A percentile compares a stretch with the other conserved stretches of the same genome.
phyloP scores from a whole-genome alignment of 2,888 invertebrate genomes.

The Euproctis similis region DNA sequence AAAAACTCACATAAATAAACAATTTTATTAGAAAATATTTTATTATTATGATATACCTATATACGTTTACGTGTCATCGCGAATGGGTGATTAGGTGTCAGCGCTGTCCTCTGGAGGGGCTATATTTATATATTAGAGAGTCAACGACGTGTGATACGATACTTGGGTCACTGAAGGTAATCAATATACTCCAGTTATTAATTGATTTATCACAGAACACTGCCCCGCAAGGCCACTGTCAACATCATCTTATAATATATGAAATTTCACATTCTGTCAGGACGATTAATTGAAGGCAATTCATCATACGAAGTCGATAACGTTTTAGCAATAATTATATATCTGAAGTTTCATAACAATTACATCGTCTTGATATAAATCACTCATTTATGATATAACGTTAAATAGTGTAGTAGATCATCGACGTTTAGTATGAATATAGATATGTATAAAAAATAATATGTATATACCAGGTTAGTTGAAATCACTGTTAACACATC shows the following conservation, averaged over 20 bases:
- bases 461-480: slow-evolving; percentile 1
- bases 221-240: slow-evolving; percentile 44
- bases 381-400: no score
- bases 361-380: no score
- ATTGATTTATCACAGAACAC: slow-evolving; percentile 48
- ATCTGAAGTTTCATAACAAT: no score
- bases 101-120: slow-evolving; percentile 31
- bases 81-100: slow-evolving; percentile 36
- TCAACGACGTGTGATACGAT: slow-evolving; percentile 52
- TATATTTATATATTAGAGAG: slow-evolving; percentile 53
- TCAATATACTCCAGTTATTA: slow-evolving; percentile 46
- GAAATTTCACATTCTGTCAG: slow-evolving; percentile 40
- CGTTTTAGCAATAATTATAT: no score
- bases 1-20: no score
- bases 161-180: slow-evolving; percentile 43
- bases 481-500: slow-evolving; percentile 25
- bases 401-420: slow-evolving; percentile 16
- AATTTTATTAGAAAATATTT: no score
- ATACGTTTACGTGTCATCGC: slow-evolving; percentile 24
- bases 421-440: slow-evolving; percentile 1
- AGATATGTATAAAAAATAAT: background rate
- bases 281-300: no score
- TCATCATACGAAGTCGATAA: no score
- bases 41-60: no score
- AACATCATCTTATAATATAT: slow-evolving; percentile 31